Conservation (phyloP, 2,797 vertebrate species). For the Rhyacichthys aspro region DNA sequence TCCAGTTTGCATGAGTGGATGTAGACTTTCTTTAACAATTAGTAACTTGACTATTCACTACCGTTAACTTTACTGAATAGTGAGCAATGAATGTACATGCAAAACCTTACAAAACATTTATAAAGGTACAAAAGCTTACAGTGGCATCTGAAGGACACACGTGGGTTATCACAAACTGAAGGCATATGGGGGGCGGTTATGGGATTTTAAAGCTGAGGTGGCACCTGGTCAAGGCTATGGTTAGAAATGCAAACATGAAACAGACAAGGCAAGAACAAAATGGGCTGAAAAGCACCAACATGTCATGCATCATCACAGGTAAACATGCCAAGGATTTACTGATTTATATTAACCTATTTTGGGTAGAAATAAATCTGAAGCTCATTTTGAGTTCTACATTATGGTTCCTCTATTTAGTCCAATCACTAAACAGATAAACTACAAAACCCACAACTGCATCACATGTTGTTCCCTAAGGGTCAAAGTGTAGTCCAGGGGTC, state of each 20-base stretch:
- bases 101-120: constrained; percentile 8
- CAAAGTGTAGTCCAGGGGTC: constrained; percentile 29
- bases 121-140: constrained; percentile 2
- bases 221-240: constrained; percentile 50
- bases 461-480: constrained; percentile 17
- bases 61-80: neutral
- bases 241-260: constrained; percentile 36
- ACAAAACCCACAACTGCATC: constrained; percentile 1
- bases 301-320: constrained; percentile 8
- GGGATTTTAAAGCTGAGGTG: constrained; percentile 29
- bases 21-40: too few species aligned
- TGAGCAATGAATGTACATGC: neutral
- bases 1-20: constrained; percentile 5
- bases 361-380: too few species aligned
- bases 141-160: constrained; percentile 36
- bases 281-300: constrained; percentile 4
- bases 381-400: neutral
- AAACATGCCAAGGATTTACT: neutral
- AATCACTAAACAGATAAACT: neutral
- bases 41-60: neutral
- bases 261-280: constrained; percentile 50
- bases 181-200: constrained; percentile 41
- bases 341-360: too few species aligned
- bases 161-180: constrained; percentile 28
- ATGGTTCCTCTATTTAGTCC: neutral